Base-by-base conservation (phyloP, 2,797 vertebrate species). In the Erpetoichthys calabaricus region DNA sequence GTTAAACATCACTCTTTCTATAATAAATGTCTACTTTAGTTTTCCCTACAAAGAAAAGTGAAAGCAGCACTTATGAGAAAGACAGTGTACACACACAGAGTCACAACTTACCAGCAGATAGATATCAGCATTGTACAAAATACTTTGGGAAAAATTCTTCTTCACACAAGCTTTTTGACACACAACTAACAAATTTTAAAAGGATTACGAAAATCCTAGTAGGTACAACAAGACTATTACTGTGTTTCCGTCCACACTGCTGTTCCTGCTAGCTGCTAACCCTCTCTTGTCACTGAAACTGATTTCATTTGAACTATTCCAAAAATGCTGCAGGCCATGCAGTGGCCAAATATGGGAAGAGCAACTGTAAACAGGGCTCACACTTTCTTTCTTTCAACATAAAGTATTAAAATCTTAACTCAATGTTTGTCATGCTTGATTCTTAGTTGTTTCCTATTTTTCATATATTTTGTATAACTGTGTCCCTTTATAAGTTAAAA, bases 331-430 rank as follows among this genome's bases (percentile, higher is more conserved):
- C 65, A 65, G 73, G 78, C 80, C 73, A 75, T 67, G 79, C 79
- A 71, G 70, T 73, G 73, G 78, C 87, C 86, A 88, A 89, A 90
- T 87, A 90, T 84, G 89, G 86, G 65, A 77, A 71, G 65, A 65
- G 69, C 61, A 65, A 67, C 71, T 61, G 80, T 78, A 79, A 86
- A 83, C 75, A 78, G 70, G 70, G 73, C 68, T 65, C 53, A 45
- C 53, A 57, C 0, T 4, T 5, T 4, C 44, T 3, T 8, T 8
- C 25, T 25, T n/a, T 8, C 45, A 5, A n/a, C 51, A 53, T 53
- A 10, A 9, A 42, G 44, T n/a, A 25, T 8, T 51, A 45, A 45
- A 4, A 8, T 8, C 6, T 3, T 10, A 8, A 10, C 6, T 8
- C 42, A 9, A 4, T 42, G 8, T 45, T 4, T 44, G 5, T 56